Percentiles rank a stretch among this genome's conserved stretches.
Evolutionary conservation across 2,113 vertebrate species (phyloP).

Genomic region (Salvelinus alpinus): DNA sequence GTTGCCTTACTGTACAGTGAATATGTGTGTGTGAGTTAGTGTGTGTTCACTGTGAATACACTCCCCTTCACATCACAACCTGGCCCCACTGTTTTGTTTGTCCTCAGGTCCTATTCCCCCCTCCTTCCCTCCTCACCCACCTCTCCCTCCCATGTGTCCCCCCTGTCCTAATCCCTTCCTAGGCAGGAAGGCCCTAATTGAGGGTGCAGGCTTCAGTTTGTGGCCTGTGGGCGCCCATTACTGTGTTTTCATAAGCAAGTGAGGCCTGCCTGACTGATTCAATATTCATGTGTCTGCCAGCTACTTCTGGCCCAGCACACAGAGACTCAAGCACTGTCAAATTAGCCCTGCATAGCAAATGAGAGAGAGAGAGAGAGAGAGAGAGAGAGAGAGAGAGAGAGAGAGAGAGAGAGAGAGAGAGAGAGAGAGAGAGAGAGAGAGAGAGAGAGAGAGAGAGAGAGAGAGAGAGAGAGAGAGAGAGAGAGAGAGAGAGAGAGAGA

Average conservation of each 20-base stretch:
- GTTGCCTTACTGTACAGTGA: conserved; percentile 7
- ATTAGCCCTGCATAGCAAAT: conserved; percentile 83
- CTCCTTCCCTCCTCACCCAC: conserved; percentile 71
- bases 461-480: conserved; percentile 38
- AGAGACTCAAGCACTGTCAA: conserved; percentile 77
- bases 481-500: conserved; percentile 16
- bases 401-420: conserved; percentile 6
- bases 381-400: conserved; percentile 27
- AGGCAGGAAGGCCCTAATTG: conserved; percentile 85
- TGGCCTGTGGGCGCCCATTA: conserved; percentile 85
- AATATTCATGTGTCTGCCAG: conserved; percentile 87
- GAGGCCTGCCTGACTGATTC: conserved; percentile 83
- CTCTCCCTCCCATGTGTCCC: conserved; percentile 77
- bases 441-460: conserved; percentile 26
- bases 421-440: conserved; percentile 7
- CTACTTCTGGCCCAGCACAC: conserved; percentile 77
- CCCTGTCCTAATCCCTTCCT: conserved; percentile 80
- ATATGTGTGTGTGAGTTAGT: conserved; percentile 13
- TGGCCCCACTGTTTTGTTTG: conserved; percentile 66
- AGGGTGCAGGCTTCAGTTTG: conserved; percentile 84
- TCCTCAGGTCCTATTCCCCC: conserved; percentile 77
- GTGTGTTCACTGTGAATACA: conserved; percentile 38
- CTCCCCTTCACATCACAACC: conserved; percentile 8
- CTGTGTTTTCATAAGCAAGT: conserved; percentile 86
- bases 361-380: conserved; percentile 54